Percentiles rank a stretch among this genome's conserved stretches.
Conservation (phyloP, 2,113 vertebrate genomes). For the Psittacula cyanocephala region DNA sequence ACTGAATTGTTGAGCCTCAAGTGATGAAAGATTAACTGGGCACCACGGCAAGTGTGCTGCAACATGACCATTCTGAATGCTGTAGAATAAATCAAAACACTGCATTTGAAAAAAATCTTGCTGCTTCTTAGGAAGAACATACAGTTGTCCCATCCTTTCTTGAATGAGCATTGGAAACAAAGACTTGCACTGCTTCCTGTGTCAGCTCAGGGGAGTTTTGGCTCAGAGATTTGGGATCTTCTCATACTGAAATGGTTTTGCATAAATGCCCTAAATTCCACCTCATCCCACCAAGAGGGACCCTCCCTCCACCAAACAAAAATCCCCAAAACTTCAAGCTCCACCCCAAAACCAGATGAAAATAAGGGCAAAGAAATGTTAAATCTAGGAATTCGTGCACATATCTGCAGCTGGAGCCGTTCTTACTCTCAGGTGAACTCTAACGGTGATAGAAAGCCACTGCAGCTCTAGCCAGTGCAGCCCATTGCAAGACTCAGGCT, state of each 20-base stretch:
- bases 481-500: background rate
- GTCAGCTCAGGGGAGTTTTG: background rate
- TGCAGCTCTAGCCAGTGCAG: background rate
- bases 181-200: background rate
- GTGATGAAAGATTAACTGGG: background rate
- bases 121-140: background rate
- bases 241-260: background rate
- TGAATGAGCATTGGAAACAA: background rate
- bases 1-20: background rate
- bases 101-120: background rate
- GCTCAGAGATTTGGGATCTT: background rate
- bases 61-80: background rate
- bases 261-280: background rate
- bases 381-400: background rate
- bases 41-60: background rate
- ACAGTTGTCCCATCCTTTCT: background rate
- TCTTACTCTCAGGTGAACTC: background rate
- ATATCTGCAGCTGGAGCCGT: background rate
- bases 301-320: rapidly evolving
- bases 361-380: background rate
- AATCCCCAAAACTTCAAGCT: background rate
- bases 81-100: background rate
- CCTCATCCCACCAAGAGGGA: background rate
- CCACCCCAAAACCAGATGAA: background rate
- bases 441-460: background rate